phyloP scores from a whole-genome alignment of 2,113 vertebrate species.

The Myotis brandtii region DNA sequence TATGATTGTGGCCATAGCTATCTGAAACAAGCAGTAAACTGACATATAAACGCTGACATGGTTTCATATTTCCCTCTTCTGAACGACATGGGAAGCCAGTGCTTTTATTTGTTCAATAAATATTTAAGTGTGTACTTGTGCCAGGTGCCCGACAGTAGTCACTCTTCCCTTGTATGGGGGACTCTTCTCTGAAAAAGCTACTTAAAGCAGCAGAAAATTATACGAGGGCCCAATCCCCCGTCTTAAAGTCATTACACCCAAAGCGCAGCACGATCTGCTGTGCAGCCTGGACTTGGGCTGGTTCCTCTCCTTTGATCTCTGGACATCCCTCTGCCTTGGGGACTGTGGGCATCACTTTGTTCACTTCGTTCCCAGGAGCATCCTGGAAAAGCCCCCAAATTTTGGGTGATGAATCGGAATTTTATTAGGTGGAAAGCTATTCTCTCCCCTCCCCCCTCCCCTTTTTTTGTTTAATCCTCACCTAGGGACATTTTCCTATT shows the following conservation, averaged over 20 bases:
- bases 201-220: not conserved
- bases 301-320: not conserved
- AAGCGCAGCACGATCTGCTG: rapidly evolving
- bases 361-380: not conserved
- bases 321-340: not conserved
- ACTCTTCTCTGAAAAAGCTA: not conserved
- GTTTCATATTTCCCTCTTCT: not conserved
- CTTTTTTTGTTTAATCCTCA: too few species aligned
- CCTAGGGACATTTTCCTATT: too few species aligned
- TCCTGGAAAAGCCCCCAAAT: not conserved
- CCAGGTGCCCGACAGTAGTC: not conserved
- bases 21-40: not conserved
- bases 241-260: not conserved
- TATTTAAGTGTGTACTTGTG: not conserved
- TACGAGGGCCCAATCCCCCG: too few species aligned
- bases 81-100: not conserved
- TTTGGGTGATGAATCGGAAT: not conserved
- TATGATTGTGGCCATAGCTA: not conserved
- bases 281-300: rapidly evolving
- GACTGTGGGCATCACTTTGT: not conserved
- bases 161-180: not conserved
- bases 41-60: not conserved
- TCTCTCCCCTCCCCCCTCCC: not conserved
- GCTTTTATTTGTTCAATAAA: not conserved
- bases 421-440: not conserved